phyloP scores from a whole-genome alignment of 1,140 invertebrate species.

The Hypothenemus hampei region DNA sequence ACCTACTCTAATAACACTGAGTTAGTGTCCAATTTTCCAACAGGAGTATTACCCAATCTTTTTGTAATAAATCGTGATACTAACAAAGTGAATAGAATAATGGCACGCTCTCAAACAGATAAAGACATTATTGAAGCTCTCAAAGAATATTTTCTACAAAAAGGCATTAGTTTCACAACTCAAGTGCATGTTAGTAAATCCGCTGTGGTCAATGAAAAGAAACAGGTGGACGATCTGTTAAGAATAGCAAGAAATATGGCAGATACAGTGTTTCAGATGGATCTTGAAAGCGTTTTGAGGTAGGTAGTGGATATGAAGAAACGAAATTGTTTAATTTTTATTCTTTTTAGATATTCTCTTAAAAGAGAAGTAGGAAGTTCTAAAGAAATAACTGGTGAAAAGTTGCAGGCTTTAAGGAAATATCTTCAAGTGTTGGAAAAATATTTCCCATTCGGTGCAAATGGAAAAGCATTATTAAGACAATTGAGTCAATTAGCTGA shows the following conservation, averaged over 20 bases:
- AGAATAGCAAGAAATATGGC: conserved; percentile 42
- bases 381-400: conserved; percentile 63
- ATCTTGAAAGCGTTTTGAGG: conserved; percentile 78
- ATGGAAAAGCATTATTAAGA: conserved; percentile 60
- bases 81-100: background rate
- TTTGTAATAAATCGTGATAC: background rate
- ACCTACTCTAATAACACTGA: conserved; percentile 14
- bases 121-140: conserved; percentile 2
- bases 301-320: background rate
- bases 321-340: background rate
- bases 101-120: background rate
- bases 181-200: conserved; percentile 32
- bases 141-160: conserved; percentile 5
- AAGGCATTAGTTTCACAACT: conserved; percentile 3
- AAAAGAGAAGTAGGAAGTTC: conserved; percentile 72
- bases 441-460: conserved; percentile 68
- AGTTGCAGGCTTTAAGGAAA: conserved; percentile 63
- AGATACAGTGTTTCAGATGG: conserved; percentile 70
- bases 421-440: conserved; percentile 66
- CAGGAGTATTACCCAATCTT: background rate
- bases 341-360: conserved; percentile 56
- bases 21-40: conserved; percentile 5
- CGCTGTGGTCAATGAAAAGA: background rate
- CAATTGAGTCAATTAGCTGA: conserved; percentile 47
- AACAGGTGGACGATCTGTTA: conserved; percentile 26